A percentile compares a stretch with the other conserved stretches of the same genome.
phyloP scores from a whole-genome alignment of 2,888 invertebrate species.

The Patella depressa region DNA sequence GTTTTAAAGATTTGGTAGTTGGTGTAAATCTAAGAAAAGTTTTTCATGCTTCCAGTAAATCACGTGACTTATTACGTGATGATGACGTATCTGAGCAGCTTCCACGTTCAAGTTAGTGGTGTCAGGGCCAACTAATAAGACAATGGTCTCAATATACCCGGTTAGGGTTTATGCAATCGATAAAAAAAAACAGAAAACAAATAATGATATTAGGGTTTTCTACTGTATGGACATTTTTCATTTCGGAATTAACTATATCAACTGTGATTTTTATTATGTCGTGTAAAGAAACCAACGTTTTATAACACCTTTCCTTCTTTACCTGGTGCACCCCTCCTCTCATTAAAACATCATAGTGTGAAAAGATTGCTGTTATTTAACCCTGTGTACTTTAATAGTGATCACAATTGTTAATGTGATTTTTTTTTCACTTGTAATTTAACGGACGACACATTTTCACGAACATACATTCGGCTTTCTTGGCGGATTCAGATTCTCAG shows the following conservation, averaged over 20 bases:
- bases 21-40: neutral
- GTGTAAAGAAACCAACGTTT: too few species aligned
- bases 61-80: conserved; percentile 9
- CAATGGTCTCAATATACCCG: neutral
- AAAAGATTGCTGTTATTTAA: neutral
- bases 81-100: conserved; percentile 7
- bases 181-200: neutral
- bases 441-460: too few species aligned
- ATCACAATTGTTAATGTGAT: too few species aligned
- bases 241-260: too few species aligned
- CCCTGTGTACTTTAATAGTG: too few species aligned
- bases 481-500: too few species aligned
- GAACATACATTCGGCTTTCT: too few species aligned
- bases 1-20: neutral
- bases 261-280: too few species aligned
- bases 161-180: conserved; percentile 9
- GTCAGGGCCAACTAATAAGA: neutral
- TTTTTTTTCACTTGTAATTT: too few species aligned
- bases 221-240: too few species aligned
- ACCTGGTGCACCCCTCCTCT: conserved; percentile 7
- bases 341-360: conserved; percentile 1
- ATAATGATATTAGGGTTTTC: too few species aligned
- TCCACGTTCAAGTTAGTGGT: conserved; percentile 7
- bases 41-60: conserved; percentile 2
- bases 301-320: neutral